A percentile compares a stretch with the other conserved stretches of the same genome.
These are phyloP conservation scores for Rhabdomys dilectus DNA, from an alignment of 2,113 vertebrate species.

Conservation along the genomic window DNA sequence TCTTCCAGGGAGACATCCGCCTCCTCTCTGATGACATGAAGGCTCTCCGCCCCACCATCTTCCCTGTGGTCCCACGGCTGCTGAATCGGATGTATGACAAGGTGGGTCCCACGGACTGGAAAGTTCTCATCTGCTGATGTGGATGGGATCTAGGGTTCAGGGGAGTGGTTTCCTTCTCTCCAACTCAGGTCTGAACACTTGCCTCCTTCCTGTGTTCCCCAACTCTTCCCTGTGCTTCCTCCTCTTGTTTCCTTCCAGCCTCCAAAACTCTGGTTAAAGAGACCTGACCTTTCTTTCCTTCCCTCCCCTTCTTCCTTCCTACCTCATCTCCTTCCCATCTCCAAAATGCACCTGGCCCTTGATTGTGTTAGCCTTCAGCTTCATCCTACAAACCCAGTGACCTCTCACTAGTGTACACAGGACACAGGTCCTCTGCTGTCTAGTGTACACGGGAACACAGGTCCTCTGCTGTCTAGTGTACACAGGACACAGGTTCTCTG, in stretches of 20 bases:
- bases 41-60: slow-evolving; percentile 94
- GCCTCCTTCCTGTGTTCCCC: neutral
- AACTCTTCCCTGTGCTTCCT: neutral
- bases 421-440: neutral
- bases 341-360: neutral
- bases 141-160: neutral
- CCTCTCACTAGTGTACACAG: neutral
- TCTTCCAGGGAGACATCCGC: slow-evolving; percentile 98
- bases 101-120: slow-evolving; percentile 82
- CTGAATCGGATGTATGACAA: slow-evolving; percentile 99
- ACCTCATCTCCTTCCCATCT: neutral
- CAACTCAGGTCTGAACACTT: neutral
- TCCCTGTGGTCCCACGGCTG: slow-evolving; percentile 96
- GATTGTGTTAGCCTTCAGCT: neutral
- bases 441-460: neutral
- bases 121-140: neutral
- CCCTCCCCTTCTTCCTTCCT: neutral
- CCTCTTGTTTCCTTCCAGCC: slow-evolving; percentile 11
- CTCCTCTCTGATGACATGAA: slow-evolving; percentile 98
- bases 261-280: neutral
- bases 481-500: neutral
- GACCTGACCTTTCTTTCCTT: neutral
- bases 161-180: neutral
- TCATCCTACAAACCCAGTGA: neutral
- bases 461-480: neutral